Conservation (phyloP, 2,113 vertebrate genomes). For the Nycticorax nycticorax region DNA sequence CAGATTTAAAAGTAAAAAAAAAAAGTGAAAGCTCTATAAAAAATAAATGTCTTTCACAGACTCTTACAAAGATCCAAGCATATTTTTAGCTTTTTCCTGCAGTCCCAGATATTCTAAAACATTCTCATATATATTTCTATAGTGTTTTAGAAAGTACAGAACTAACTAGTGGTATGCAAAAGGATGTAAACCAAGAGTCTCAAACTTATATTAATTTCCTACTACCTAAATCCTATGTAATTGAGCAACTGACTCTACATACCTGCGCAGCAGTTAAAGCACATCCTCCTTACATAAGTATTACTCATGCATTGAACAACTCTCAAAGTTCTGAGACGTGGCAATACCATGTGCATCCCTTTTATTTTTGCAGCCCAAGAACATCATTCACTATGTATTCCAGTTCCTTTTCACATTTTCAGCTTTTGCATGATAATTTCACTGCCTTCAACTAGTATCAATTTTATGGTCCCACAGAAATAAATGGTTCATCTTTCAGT, state of each 20-base stretch:
- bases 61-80: background rate
- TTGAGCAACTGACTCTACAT: background rate
- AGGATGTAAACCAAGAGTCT: background rate
- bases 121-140: rapidly evolving
- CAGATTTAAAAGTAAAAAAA: background rate
- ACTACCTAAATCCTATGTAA: background rate
- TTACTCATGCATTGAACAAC: background rate
- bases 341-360: rapidly evolving
- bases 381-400: background rate
- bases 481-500: background rate
- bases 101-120: background rate
- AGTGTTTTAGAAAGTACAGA: background rate
- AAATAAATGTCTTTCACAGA: background rate
- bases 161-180: background rate
- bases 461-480: background rate
- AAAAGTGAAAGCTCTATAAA: background rate
- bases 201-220: background rate
- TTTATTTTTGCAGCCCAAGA: background rate
- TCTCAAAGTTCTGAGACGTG: background rate
- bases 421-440: background rate
- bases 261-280: background rate
- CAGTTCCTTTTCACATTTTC: background rate
- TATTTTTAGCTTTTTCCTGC: background rate
- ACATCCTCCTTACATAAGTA: background rate
- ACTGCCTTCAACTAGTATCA: background rate